Evolutionary conservation across 1,140 invertebrate genomes (phyloP).

Genomic region (Oncopodura yosiiana): DNA sequence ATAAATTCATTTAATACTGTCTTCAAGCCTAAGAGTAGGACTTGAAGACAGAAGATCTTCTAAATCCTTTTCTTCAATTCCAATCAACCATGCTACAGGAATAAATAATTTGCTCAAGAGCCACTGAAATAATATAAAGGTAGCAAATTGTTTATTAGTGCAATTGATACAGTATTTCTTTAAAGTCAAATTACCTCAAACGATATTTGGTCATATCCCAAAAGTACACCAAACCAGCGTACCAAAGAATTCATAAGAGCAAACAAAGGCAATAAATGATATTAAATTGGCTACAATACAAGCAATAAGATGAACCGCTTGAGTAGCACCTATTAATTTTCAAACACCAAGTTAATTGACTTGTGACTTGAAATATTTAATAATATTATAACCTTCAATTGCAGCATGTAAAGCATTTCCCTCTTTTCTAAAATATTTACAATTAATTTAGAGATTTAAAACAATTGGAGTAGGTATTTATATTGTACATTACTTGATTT

Average conservation of each 20-base stretch:
- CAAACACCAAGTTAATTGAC: no score
- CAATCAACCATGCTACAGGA: conserved; percentile 69
- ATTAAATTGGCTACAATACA: conserved; percentile 85
- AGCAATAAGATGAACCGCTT: conserved; percentile 67
- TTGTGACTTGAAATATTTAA: no score
- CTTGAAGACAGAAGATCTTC: conserved; percentile 70
- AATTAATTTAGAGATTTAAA: no score
- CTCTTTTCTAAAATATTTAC: conserved; percentile 62
- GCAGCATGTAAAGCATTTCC: conserved; percentile 77
- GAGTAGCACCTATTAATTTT: no score
- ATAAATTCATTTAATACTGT: conserved; percentile 87
- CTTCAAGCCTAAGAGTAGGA: conserved; percentile 73
- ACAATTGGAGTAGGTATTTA: no score
- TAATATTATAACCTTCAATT: no score
- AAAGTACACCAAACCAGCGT: conserved; percentile 63
- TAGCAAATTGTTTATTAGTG: background rate
- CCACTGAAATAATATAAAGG: conserved; percentile 47
- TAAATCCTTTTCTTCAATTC: conserved; percentile 66
- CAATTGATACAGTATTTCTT: background rate
- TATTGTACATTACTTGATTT: no score
- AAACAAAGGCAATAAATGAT: conserved; percentile 73
- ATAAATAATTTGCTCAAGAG: conserved; percentile 78
- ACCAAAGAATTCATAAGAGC: conserved; percentile 69
- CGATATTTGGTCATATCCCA: conserved; percentile 50
- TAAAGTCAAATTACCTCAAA: conserved; percentile 44